Base-by-base conservation (phyloP, 2,797 vertebrate species). In the Gallinago solitaria region DNA sequence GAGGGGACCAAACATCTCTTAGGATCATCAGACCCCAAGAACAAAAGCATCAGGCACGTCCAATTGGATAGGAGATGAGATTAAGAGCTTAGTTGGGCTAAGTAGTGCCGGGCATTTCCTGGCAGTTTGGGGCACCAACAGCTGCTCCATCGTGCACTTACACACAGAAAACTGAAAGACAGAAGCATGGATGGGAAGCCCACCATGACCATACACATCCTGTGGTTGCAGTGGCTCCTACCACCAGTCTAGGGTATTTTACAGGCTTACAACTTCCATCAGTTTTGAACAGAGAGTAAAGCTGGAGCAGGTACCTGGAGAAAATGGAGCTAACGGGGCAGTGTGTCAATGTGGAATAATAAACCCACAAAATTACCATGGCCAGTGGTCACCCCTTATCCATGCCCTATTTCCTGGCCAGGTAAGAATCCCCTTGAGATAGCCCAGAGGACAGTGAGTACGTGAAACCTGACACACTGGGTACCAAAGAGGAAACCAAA, bases 191-290 rank as follows among this genome's bases (percentile, higher is more conserved):
- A 48, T 27, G 25, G 50, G 69, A 59, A 85, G 30, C 37, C n/a
- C 47, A 43, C 9, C 0, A 0, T 0, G 7, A 56, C 33, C 4
- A 0, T 8, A 12, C 15, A 41, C 25, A 39, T 12, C 5, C 39
- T n/a, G 45, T 16, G 54, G 15, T 15, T 67, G 60, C 54, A 69
- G 5, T 13, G 64, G 28, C 41, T 6, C 4, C 48, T 54, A 9
- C 35, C 53, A 53, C 39, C n/a, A 39, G 16, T 8, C 50, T 15
- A 9, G 19, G 21, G 24, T 14, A 15, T 69, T 81, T 80, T 50
- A 32, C 28, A 53, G 71, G 33, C 50, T 76, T 51, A 28, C 19
- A 41, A 3, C 32, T 13, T 61, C 6, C 16, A 6, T 25, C 13
- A 28, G 12, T 32, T 37, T 23, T 43, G 30, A 85, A 39, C 2